A percentile compares a stretch with the other conserved stretches of the same genome.
phyloP scores from a whole-genome alignment of 1,140 invertebrate species.

The Portunus trituberculatus region DNA sequence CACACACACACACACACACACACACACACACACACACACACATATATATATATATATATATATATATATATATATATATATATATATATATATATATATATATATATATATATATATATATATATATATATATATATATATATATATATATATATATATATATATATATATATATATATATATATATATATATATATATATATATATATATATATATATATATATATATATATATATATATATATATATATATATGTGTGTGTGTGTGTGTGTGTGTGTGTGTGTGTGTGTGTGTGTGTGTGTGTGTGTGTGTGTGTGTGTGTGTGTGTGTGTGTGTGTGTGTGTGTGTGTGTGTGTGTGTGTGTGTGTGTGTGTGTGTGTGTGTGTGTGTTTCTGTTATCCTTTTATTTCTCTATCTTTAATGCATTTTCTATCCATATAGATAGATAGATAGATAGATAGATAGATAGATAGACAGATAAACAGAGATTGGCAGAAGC shows the following conservation, averaged over 20 bases:
- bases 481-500: neutral
- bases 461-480: neutral
- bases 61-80: too few relatives aligned
- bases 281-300: too few relatives aligned
- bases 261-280: too few relatives aligned
- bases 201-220: neutral
- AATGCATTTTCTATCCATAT: neutral
- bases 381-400: too few relatives aligned
- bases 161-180: neutral
- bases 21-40: too few relatives aligned
- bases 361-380: too few relatives aligned
- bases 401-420: too few relatives aligned
- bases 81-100: neutral
- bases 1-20: too few relatives aligned
- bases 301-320: too few relatives aligned
- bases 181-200: neutral
- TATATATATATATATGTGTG: neutral
- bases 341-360: too few relatives aligned
- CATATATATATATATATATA: too few relatives aligned
- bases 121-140: conserved; percentile 1
- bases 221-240: neutral
- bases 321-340: too few relatives aligned
- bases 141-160: conserved; percentile 19
- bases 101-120: conserved; percentile 6
- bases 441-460: neutral